phyloP scores from a whole-genome alignment of 2,797 vertebrate genomes.

The Tenualosa thibaudeaui region DNA sequence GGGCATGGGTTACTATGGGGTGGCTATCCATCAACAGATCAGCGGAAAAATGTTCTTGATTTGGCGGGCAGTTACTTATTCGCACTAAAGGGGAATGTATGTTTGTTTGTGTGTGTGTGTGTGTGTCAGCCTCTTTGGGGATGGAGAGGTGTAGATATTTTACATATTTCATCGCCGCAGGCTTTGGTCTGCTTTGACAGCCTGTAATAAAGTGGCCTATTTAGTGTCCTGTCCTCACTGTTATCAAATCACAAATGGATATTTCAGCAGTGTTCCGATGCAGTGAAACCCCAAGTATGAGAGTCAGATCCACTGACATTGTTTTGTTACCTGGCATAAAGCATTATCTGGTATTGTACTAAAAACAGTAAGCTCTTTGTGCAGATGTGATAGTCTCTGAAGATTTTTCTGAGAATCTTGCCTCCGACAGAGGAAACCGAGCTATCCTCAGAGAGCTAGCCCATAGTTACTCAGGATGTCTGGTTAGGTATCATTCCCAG shows the following conservation, averaged over 20 bases:
- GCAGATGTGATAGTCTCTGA: neutral
- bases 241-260: neutral
- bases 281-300: neutral
- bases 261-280: too few relatives aligned
- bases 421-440: neutral
- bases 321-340: neutral
- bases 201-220: neutral
- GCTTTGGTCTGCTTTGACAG: slow-evolving; percentile 13
- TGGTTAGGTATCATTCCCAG: neutral
- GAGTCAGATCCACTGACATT: neutral
- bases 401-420: neutral
- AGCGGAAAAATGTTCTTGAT: slow-evolving; percentile 28
- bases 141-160: neutral
- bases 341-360: neutral
- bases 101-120: neutral
- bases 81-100: neutral
- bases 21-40: slow-evolving; percentile 49
- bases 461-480: neutral
- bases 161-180: neutral
- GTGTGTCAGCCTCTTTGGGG: neutral
- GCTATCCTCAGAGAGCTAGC: neutral
- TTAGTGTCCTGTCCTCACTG: neutral
- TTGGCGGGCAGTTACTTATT: slow-evolving; percentile 17
- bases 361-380: neutral
- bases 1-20: slow-evolving; percentile 44